Base-by-base conservation (phyloP, 2,113 vertebrate genomes). In the Syngnathoides biaculeatus region DNA sequence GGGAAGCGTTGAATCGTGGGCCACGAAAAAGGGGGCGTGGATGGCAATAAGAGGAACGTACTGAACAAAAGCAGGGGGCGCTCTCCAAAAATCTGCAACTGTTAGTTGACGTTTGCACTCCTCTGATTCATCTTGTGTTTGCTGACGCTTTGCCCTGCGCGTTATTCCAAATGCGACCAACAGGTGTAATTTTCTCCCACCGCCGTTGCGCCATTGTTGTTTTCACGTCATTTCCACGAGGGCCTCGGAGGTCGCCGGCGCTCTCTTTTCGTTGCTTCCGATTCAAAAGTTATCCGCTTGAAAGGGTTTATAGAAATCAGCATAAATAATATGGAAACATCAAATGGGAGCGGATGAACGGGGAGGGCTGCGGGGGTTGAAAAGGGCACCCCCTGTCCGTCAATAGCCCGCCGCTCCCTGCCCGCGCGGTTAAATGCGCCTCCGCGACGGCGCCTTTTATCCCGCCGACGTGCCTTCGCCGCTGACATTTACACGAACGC, bases 401-500 rank as follows among this genome's bases (percentile, higher is more conserved):
- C 83, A 77, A 71, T 83, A 81, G 72, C 52, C 6, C 60, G 7
- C 8, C 75, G 11, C 75, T 55, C 69, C 78, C 75, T 70, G 64
- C 68, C 65, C 38, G 67, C 77, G 58, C 68, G 64, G 77, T 73
- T 57, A 79, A 76, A 71, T 58, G 65, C 40, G 70, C 43, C 79
- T 79, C 65, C 42, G 0, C 80, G 79, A 83, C 87, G 83, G 38
- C 60, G 19, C 75, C 83, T 81, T 84, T 87, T 74, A 89, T 87
- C 87, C 79, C 50, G 8, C 60, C 64, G 75, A 80, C 74, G 78
- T 39, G 75, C 74, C 79, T 81, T 68, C 68, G 61, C 75, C 62
- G 53, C 81, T 86, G 85, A 86, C 83, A 86, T 86, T 85, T 82
- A 86, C 80, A 89, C 89, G 80, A 87, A 84, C 83, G 83, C 77